A percentile compares a stretch with the other conserved stretches of the same genome.
Conservation (phyloP, 2,888 invertebrate species). For the Drosophila borborema region DNA sequence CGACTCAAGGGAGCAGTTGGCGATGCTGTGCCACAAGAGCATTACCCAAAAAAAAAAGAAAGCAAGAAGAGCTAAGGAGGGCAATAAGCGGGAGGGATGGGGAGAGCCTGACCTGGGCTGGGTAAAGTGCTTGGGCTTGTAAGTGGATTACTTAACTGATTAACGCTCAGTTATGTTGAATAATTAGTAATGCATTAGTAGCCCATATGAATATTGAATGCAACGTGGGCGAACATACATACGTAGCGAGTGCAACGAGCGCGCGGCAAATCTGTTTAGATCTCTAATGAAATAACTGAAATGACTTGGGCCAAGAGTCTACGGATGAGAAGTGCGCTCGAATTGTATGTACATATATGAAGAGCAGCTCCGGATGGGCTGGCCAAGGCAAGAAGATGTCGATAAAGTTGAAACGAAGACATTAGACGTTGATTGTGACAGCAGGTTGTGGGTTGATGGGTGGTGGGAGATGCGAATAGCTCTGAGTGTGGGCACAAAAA, state of each 20-base stretch:
- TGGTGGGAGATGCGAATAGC: not conserved
- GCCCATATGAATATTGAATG: constrained; percentile 42
- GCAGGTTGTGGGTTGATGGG: not conserved
- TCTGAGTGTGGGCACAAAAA: not conserved
- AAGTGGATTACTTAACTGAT: constrained; percentile 59
- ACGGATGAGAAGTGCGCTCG: constrained; percentile 22
- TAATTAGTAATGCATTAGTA: constrained; percentile 45
- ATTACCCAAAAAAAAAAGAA: constrained; percentile 10
- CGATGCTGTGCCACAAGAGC: constrained; percentile 28
- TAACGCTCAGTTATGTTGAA: constrained; percentile 49
- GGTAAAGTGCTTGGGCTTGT: constrained; percentile 13
- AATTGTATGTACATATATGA: constrained; percentile 10
- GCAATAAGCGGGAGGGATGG: not conserved
- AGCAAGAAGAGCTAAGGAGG: not conserved
- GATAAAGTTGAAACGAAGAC: constrained; percentile 49
- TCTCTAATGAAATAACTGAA: constrained; percentile 36
- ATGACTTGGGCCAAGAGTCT: constrained; percentile 21
- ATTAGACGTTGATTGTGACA: constrained; percentile 58
- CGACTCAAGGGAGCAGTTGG: constrained; percentile 40
- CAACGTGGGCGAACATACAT: not conserved
- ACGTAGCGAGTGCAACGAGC: not conserved
- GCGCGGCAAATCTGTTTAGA: constrained; percentile 13
- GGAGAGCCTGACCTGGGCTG: not conserved
- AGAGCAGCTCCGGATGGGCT: constrained; percentile 19
- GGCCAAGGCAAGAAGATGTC: constrained; percentile 21